phyloP scores from a whole-genome alignment of 2,888 invertebrate species.

The Trichopria drosophilae region DNA sequence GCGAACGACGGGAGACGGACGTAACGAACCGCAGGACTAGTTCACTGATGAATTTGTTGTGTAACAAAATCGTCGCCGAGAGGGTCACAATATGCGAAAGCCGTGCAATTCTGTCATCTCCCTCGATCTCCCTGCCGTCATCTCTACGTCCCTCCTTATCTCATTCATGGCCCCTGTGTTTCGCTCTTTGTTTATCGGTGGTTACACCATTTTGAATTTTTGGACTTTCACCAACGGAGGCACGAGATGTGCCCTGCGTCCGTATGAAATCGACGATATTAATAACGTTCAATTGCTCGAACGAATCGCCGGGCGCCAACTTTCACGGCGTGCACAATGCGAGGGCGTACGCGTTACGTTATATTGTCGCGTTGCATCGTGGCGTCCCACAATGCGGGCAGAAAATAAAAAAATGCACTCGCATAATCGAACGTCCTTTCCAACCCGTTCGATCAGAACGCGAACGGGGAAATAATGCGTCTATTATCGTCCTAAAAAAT shows the following conservation, averaged over 20 bases:
- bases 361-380: neutral
- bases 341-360: slow-evolving; percentile 26
- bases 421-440: slow-evolving; percentile 13
- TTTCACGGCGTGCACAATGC: slow-evolving; percentile 30
- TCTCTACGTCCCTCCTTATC: too few relatives aligned
- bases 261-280: slow-evolving; percentile 21
- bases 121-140: too few relatives aligned
- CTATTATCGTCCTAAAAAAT: too few relatives aligned
- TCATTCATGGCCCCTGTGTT: too few relatives aligned
- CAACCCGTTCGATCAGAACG: slow-evolving; percentile 11
- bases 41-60: too few relatives aligned
- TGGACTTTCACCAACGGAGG: slow-evolving; percentile 26
- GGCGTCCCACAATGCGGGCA: neutral
- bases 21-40: too few relatives aligned
- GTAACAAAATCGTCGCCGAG: too few relatives aligned
- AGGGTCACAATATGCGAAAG: too few relatives aligned
- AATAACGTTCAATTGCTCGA: slow-evolving; percentile 26
- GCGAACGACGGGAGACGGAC: too few relatives aligned
- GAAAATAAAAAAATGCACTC: neutral
- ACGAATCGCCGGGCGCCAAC: slow-evolving; percentile 32
- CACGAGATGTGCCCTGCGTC: neutral
- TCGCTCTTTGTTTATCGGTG: too few relatives aligned
- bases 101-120: too few relatives aligned
- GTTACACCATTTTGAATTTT: slow-evolving; percentile 22
- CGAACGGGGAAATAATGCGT: too few relatives aligned